Conservation (phyloP, 2,888 invertebrate species). For the Drosophila siamana region DNA sequence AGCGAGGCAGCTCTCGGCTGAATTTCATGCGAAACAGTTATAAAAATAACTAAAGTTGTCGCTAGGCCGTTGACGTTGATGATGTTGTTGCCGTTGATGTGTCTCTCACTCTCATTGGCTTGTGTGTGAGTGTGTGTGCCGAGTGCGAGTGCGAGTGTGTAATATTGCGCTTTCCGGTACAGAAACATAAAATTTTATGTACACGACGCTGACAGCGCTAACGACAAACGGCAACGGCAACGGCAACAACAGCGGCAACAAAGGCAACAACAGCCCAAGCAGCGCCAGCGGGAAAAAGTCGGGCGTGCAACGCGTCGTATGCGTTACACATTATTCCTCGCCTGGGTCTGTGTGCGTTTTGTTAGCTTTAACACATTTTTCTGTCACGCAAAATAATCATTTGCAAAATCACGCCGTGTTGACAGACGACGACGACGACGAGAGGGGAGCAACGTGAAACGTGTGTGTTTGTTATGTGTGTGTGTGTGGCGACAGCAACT, state of each 20-base stretch:
- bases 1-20: slow-evolving; percentile 23
- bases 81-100: slow-evolving; percentile 38
- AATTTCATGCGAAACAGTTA: slow-evolving; percentile 72
- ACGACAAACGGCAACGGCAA: slow-evolving; percentile 43
- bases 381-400: slow-evolving; percentile 81
- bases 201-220: slow-evolving; percentile 67
- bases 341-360: slow-evolving; percentile 20
- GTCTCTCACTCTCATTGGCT: neutral
- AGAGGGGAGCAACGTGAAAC: slow-evolving; percentile 18
- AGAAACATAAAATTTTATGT: slow-evolving; percentile 80
- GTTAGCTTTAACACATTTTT: slow-evolving; percentile 75
- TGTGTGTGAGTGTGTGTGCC: too few species aligned
- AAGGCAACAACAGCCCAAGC: slow-evolving; percentile 21
- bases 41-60: slow-evolving; percentile 62
- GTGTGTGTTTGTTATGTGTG: slow-evolving; percentile 26
- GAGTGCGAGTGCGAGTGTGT: slow-evolving; percentile 57
- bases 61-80: slow-evolving; percentile 47
- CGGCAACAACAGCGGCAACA: slow-evolving; percentile 16
- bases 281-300: slow-evolving; percentile 26
- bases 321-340: slow-evolving; percentile 71
- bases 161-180: slow-evolving; percentile 75
- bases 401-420: slow-evolving; percentile 74
- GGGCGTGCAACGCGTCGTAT: slow-evolving; percentile 75
- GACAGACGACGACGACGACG: slow-evolving; percentile 50
- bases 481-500: slow-evolving; percentile 47